phyloP scores from a whole-genome alignment of 1,140 invertebrate species.

The Cotesia typhae region DNA sequence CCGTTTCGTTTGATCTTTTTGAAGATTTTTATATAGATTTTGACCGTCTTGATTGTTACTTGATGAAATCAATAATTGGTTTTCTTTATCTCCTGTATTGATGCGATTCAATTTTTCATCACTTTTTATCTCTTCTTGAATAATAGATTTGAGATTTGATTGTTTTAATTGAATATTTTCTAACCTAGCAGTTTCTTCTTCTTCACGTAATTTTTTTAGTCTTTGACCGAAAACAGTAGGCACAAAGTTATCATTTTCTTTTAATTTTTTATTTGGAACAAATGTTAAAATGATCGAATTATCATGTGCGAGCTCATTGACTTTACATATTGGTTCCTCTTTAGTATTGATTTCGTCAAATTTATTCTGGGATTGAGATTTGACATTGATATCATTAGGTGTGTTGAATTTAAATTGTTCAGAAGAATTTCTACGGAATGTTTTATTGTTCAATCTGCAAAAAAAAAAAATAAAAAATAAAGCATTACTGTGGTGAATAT shows the following conservation, averaged over 20 bases:
- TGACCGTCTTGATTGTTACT: background rate
- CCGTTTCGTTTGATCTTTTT: slow-evolving; percentile 16
- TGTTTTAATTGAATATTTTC: slow-evolving; percentile 19
- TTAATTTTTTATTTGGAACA: slow-evolving; percentile 11
- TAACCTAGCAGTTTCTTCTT: slow-evolving; percentile 40
- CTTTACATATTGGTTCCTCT: background rate
- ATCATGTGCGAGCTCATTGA: background rate
- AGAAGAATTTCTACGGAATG: slow-evolving; percentile 47
- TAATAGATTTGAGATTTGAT: background rate
- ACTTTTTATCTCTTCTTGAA: background rate
- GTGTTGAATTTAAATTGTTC: slow-evolving; percentile 16
- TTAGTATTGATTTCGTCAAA: background rate
- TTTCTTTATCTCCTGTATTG: slow-evolving; percentile 16
- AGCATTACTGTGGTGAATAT: slow-evolving; percentile 12
- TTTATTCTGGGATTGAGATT: background rate
- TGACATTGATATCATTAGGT: background rate
- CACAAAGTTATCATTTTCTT: slow-evolving; percentile 34
- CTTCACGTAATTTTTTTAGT: slow-evolving; percentile 45
- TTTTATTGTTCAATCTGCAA: slow-evolving; percentile 51
- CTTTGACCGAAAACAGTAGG: slow-evolving; percentile 54
- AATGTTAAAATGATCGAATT: background rate
- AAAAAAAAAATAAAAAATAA: slow-evolving; percentile 4
- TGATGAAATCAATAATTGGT: slow-evolving; percentile 23
- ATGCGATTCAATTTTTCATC: slow-evolving; percentile 4
- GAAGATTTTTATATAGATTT: slow-evolving; percentile 20